Percentiles rank a stretch among this genome's conserved stretches.
Conservation (phyloP, 2,797 vertebrate genomes). For the Euthynnus affinis region DNA sequence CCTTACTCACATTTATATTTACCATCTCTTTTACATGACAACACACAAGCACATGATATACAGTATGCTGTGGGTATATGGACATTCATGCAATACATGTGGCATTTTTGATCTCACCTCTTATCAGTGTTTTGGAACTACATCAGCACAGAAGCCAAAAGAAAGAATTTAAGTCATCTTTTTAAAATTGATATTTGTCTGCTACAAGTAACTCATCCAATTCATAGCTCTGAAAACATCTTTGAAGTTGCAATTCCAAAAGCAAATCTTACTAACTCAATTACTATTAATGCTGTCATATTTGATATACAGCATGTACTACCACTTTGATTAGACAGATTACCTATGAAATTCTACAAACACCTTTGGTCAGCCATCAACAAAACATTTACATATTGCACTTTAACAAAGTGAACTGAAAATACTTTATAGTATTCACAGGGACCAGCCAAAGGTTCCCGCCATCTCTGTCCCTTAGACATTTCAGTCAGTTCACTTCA, state of each 20-base stretch:
- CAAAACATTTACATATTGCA: no score
- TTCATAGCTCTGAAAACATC: not conserved
- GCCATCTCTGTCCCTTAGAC: no score
- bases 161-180: not conserved
- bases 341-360: no score
- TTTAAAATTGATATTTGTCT: not conserved
- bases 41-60: slow-evolving; percentile 1
- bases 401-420: no score
- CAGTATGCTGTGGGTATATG: not conserved
- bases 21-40: not conserved
- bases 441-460: no score
- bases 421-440: no score
- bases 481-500: not conserved
- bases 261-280: no score
- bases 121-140: not conserved
- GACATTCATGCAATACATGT: not conserved
- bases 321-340: no score
- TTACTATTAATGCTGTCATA: not conserved
- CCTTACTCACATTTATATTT: not conserved
- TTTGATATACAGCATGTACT: not conserved
- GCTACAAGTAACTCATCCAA: not conserved
- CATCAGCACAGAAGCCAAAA: not conserved
- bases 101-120: slow-evolving; percentile 1
- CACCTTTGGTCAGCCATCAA: no score
- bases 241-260: no score